Evolutionary conservation across 1,140 invertebrate species (phyloP), one percentile per base, ranked within the genome.

Genomic region (Procambarus virginalis): DNA sequence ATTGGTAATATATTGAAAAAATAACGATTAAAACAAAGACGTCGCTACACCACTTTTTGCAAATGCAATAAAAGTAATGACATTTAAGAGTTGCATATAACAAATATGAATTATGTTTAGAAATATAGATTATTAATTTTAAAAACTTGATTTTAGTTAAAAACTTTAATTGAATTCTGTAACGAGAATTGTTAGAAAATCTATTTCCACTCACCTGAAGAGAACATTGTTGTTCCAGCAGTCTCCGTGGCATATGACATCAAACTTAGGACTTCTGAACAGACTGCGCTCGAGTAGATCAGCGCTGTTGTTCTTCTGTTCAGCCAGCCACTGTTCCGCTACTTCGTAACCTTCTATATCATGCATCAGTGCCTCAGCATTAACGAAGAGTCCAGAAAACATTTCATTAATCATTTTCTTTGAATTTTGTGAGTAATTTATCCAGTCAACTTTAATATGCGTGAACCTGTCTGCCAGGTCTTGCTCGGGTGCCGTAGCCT

Each of bases 401-500:
- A 87, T 88, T 14, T 22, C 55, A n/a, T 68, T 73, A 58, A 6
- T 12, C 55, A 6, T 9, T 51, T 84, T 64, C 12, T 70, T 70
- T 1, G 55, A n/a, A 9, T 84, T 45, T 22, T 76, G 6, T 10
- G 5, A n/a, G 20, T 79, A 10, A 46, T 22, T 48, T 10, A 10
- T 45, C 75, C 73, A 86, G 34, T 91, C 90, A 64, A 55, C 58
- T 22, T 83, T 10, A 20, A 91, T 45, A 58, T 79, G 55, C 55
- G 46, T 34, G 34, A 34, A 34, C 34, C 34, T 34, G 34, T 34
- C 34, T 34, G 34, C 34, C 34, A 34, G 34, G 34, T 34, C 34
- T 34, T 34, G 34, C 34, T 34, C 34, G 34, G 34, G 34, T 34
- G 34, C 34, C 34, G 34, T 34, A 1, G 34, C 34, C 34, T 34